Conservation (phyloP, 2,888 invertebrate genomes). For the Drosophila lutescens region DNA sequence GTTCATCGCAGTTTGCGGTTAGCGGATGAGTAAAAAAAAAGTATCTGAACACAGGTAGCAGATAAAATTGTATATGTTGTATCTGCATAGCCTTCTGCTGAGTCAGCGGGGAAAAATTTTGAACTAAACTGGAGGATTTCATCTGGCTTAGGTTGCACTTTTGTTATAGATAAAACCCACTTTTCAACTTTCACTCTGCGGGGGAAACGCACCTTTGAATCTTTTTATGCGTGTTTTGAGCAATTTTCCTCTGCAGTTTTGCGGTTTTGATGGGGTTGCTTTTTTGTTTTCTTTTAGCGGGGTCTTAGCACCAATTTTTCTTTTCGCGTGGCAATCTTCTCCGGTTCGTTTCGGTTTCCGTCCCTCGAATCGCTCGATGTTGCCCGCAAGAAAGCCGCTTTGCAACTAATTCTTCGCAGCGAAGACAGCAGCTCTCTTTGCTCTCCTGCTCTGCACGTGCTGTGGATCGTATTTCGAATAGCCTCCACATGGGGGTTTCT, state of each 20-base stretch:
- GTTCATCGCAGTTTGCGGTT: slow-evolving; percentile 56
- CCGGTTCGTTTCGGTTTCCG: slow-evolving; percentile 35
- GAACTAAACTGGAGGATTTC: slow-evolving; percentile 5
- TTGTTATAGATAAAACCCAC: background rate
- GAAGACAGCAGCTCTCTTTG: slow-evolving; percentile 32
- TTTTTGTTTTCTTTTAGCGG: slow-evolving; percentile 8
- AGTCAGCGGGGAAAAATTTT: slow-evolving; percentile 48
- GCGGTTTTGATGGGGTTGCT: slow-evolving; percentile 34
- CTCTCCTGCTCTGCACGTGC: slow-evolving; percentile 60
- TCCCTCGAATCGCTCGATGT: slow-evolving; percentile 40
- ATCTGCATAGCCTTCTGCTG: slow-evolving; percentile 53
- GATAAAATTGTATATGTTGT: slow-evolving; percentile 43
- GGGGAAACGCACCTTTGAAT: slow-evolving; percentile 31
- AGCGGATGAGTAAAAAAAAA: slow-evolving; percentile 49
- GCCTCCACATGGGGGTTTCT: slow-evolving; percentile 30
- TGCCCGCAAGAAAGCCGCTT: slow-evolving; percentile 71
- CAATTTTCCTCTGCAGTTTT: slow-evolving; percentile 36
- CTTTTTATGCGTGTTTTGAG: slow-evolving; percentile 29
- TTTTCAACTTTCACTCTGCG: slow-evolving; percentile 45
- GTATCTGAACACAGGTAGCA: slow-evolving; percentile 54
- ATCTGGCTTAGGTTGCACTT: slow-evolving; percentile 4
- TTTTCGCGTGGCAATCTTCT: slow-evolving; percentile 63
- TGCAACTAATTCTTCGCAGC: slow-evolving; percentile 73
- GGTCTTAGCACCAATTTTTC: slow-evolving; percentile 65
- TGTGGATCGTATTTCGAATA: slow-evolving; percentile 53